Percentiles rank a stretch among this genome's conserved stretches.
phyloP scores from a whole-genome alignment of 2,888 invertebrate species.

The Sminthurinus aureus region DNA sequence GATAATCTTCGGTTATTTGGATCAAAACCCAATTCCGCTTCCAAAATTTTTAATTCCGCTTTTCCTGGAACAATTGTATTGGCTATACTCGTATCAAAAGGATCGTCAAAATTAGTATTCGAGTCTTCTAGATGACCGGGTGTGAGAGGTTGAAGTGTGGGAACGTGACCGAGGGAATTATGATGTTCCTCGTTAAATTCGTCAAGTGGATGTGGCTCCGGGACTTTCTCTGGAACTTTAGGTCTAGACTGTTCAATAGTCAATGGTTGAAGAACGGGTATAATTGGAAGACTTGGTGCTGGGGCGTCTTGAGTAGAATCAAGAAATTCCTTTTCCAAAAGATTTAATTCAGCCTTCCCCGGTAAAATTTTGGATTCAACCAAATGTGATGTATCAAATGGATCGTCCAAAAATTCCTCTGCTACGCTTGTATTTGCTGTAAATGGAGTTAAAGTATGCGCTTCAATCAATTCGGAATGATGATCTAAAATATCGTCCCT shows the following conservation, averaged over 20 bases:
- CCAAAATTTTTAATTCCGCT: conserved; percentile 79
- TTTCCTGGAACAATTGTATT: conserved; percentile 74
- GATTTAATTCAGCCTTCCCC: conserved; percentile 68
- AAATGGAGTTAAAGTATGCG: conserved; percentile 43
- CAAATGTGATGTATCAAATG: conserved; percentile 71
- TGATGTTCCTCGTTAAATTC: conserved; percentile 9
- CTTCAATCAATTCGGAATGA: background rate
- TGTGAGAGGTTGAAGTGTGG: conserved; percentile 39
- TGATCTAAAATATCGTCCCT: background rate
- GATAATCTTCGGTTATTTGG: conserved; percentile 58
- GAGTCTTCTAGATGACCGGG: conserved; percentile 10
- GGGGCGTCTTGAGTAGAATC: conserved; percentile 72
- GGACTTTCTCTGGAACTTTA: background rate
- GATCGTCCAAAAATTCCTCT: conserved; percentile 66
- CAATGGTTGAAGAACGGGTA: conserved; percentile 6
- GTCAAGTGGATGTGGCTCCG: conserved; percentile 35
- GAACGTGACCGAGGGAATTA: conserved; percentile 25
- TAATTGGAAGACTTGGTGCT: conserved; percentile 62
- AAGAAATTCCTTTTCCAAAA: conserved; percentile 68
- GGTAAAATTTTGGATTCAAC: conserved; percentile 45
- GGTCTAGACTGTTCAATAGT: background rate
- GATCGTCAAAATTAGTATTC: conserved; percentile 67
- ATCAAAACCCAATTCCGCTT: conserved; percentile 71
- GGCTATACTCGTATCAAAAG: conserved; percentile 83
- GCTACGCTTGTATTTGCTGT: conserved; percentile 54